Evolutionary conservation across 2,797 vertebrate species (phyloP), one percentile per base, ranked within the genome.

Genomic region (Sebastolobus alascanus): DNA sequence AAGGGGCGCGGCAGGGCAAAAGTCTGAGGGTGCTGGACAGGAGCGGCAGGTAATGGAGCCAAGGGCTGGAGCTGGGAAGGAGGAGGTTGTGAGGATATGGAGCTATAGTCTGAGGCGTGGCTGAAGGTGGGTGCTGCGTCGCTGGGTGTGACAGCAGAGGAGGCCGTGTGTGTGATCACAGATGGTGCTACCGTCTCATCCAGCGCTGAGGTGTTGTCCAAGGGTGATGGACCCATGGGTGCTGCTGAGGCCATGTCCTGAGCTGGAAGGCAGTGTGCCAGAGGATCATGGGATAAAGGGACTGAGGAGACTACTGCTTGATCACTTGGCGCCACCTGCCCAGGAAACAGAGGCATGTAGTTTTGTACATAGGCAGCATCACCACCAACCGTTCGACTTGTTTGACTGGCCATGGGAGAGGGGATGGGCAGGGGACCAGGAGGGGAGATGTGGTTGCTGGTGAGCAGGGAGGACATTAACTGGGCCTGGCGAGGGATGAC

Each of bases 141-240:
- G 0, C 95, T 96, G 16, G 95, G 94, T 0, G 96, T 96, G 60
- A 96, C 92, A 0, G 96, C 92, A n/a, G 97, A 94, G 0, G 97
- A 95, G 18, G 97, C 95, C 0, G 96, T 96, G 93, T 97, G 97
- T 1, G 97, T 97, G 79, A 96, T 97, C 76, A 97, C 96, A 1
- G 96, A 91, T 3, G 85, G 90, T 0, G 93, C 86, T 4, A 91
- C 92, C 22, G 83, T 87, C 80, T 89, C 96, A 27, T 89, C 87
- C 77, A 91, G 68, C 0, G 52, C 65, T 13, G 91, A 64, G 38
- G 77, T 9, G 69, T 66, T 67, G 56, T 90, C 80, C 84, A 92
- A 46, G 4, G 85, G 33, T 2, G 87, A 73, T 27, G 95, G 84
- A 8, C 89, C 82, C 6, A 94, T 80, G 8, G 89, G 6, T 20